Evolutionary conservation across 1,140 invertebrate genomes (phyloP).

Genomic region (Phocides pigmalion): DNA sequence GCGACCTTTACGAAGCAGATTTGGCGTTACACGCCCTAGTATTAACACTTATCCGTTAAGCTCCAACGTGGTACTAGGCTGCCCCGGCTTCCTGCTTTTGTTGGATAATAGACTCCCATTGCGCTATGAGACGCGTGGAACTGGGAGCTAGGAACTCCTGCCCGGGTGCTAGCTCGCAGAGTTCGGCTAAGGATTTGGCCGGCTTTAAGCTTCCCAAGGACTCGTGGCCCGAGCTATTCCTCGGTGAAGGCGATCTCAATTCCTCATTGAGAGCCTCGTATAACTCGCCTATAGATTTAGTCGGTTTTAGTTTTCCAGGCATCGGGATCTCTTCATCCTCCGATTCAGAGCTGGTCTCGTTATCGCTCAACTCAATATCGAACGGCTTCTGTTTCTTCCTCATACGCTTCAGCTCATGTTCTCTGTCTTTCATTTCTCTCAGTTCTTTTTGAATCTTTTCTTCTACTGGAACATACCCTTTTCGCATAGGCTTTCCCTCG

Average conservation of each 20-base stretch:
- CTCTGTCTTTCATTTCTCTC: conserved; percentile 89
- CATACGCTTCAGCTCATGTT: conserved; percentile 89
- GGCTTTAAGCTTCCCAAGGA: conserved; percentile 82
- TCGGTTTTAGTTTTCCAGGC: conserved; percentile 83
- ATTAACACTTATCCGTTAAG: conserved; percentile 34
- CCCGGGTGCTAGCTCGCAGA: conserved; percentile 84
- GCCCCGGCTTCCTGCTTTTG: conserved; percentile 84
- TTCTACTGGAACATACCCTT: conserved; percentile 88
- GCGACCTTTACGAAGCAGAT: conserved; percentile 37
- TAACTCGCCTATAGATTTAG: conserved; percentile 85
- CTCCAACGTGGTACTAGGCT: conserved; percentile 54
- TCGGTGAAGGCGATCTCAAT: conserved; percentile 75
- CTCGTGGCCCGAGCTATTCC: conserved; percentile 74
- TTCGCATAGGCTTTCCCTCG: conserved; percentile 85
- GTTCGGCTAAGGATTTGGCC: conserved; percentile 84
- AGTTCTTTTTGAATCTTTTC: conserved; percentile 92
- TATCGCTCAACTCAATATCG: conserved; percentile 81
- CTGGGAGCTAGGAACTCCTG: conserved; percentile 84
- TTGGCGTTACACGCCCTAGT: conserved; percentile 45
- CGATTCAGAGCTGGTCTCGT: conserved; percentile 78
- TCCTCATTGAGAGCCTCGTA: conserved; percentile 79
- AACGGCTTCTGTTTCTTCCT: conserved; percentile 82
- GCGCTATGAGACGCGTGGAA: conserved; percentile 85
- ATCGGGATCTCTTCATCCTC: conserved; percentile 84
- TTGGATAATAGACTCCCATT: conserved; percentile 86